phyloP scores from a whole-genome alignment of 1,140 invertebrate genomes.

The Drosophila novamexicana region DNA sequence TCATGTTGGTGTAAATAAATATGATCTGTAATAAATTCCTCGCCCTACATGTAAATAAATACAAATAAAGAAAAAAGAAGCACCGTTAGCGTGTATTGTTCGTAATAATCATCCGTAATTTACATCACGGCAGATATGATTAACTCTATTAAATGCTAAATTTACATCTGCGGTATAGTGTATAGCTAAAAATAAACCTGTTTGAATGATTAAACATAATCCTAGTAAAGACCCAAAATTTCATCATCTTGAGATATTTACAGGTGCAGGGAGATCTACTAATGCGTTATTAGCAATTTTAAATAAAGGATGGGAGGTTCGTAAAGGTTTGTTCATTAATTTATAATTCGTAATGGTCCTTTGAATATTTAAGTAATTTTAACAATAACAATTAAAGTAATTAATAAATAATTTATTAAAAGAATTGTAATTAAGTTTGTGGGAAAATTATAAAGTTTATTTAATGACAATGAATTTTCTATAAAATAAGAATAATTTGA shows the following conservation, averaged over 20 bases:
- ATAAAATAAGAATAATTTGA: conserved; percentile 52
- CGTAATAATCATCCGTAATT: conserved; percentile 64
- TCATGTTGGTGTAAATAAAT: conserved; percentile 86
- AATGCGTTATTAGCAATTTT: conserved; percentile 85
- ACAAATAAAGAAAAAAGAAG: conserved; percentile 86
- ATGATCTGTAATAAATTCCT: conserved; percentile 37
- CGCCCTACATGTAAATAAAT: conserved; percentile 46
- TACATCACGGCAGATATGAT: conserved; percentile 85
- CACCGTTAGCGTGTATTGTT: conserved; percentile 86
- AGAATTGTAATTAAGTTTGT: conserved; percentile 84
- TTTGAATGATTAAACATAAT: conserved; percentile 84
- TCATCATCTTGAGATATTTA: conserved; percentile 85
- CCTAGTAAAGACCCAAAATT: conserved; percentile 85
- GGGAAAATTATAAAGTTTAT: conserved; percentile 85
- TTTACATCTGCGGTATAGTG: conserved; percentile 86
- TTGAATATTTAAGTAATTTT: conserved; percentile 85
- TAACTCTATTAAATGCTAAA: conserved; percentile 86
- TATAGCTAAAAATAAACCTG: conserved; percentile 84
- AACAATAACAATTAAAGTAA: conserved; percentile 84
- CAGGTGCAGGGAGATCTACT: conserved; percentile 86
- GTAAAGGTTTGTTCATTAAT: conserved; percentile 85
- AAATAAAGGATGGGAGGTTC: conserved; percentile 41
- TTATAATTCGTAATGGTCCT: conserved; percentile 84
- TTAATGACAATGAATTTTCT: conserved; percentile 83
- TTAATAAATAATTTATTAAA: conserved; percentile 85